Conservation (phyloP, 2,888 invertebrate species). For the Tachina lurida region DNA sequence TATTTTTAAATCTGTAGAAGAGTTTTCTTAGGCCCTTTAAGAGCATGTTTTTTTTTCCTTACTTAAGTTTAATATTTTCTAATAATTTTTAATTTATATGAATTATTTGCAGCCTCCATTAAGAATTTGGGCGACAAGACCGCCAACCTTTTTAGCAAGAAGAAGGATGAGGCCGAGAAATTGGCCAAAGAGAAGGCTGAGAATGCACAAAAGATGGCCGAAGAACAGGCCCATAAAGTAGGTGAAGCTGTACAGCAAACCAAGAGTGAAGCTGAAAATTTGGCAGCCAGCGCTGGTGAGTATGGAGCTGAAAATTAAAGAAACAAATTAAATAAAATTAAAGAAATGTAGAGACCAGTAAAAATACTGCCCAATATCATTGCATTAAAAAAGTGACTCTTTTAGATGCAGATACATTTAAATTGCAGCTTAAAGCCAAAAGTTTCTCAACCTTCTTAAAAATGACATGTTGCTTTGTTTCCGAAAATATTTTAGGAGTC, state of each 20-base stretch:
- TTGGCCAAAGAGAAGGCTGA: conserved; percentile 86
- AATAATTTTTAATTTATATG: background rate
- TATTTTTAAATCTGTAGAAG: background rate
- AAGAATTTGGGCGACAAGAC: conserved; percentile 89
- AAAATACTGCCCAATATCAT: background rate
- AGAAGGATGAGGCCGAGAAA: conserved; percentile 88
- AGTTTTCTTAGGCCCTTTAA: background rate
- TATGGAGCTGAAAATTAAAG: background rate
- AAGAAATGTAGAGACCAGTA: background rate
- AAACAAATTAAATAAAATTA: background rate
- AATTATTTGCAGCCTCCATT: conserved; percentile 85
- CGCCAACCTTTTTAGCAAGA: conserved; percentile 87
- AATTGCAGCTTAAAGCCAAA: no score
- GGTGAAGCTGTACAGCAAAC: conserved; percentile 86
- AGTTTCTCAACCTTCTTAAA: no score
- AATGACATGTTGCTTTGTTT: no score
- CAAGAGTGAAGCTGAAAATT: conserved; percentile 84
- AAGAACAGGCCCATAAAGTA: conserved; percentile 86
- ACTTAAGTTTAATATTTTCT: background rate
- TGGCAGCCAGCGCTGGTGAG: conserved; percentile 84
- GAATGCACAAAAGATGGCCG: conserved; percentile 86
- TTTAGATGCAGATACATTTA: no score
- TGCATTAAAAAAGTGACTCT: no score
- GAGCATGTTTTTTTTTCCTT: conserved; percentile 40
- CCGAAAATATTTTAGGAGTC: no score